Evolutionary conservation across 2,113 vertebrate species (phyloP), one percentile per base, ranked within the genome.

Genomic region (Circaetus gallicus): DNA sequence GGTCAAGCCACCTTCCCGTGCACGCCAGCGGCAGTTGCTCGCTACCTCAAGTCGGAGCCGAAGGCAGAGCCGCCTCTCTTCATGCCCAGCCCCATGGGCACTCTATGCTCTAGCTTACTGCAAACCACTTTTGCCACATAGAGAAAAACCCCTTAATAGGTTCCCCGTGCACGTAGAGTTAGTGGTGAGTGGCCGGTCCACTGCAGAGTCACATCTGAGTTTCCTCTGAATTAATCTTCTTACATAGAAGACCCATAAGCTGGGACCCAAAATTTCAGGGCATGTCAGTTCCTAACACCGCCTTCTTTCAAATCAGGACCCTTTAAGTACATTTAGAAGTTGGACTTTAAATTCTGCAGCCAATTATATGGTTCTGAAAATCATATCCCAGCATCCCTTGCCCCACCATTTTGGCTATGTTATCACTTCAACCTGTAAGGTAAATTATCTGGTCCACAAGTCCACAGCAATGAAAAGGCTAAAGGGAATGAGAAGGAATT

Each of bases 91-190:
- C 18, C 56, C 66, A 16, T 0, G 0, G 28, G 49, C 47, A 59
- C 38, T 29, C 36, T 62, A 12, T 0, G 0, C 25, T 66, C 29
- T 38, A 29, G 34, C 38, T 85, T 65, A 72, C 1, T 16, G 6
- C 26, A 72, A 84, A 53, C 7, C 38, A 47, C 32, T 87, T 87
- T 25, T 72, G 49, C 21, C 56, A 65, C 24, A 32, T 2, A 69
- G 24, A 61, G 32, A 79, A 95, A 80, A 74, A 10, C 0, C 32
- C 56, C 61, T 72, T 43, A 40, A 31, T 17, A 58, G 21, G 56
- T 65, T 85, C 18, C 38, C 26, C 7, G 13, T 47, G 65, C 5
- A 52, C 14, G 62, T 2, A 67, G 65, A 40, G 7, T 42, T 61
- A 66, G 40, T 17, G 32, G 12, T 62, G 55, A 88, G 40, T 17